These are phyloP conservation scores for Perodicticus potto DNA, from an alignment of 2,797 vertebrate genomes.

Conservation along the genomic window DNA sequence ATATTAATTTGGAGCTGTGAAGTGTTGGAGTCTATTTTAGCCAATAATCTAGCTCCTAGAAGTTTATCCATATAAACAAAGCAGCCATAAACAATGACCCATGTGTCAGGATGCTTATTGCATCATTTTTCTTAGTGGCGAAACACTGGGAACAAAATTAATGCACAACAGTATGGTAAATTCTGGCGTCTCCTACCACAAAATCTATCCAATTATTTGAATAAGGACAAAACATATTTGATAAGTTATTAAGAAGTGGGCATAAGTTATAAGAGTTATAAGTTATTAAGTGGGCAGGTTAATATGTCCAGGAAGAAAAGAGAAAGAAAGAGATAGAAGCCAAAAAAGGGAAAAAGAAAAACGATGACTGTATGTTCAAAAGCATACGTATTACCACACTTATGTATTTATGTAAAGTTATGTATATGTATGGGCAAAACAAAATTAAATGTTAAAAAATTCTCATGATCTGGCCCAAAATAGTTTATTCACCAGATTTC, in stretches of 20 bases:
- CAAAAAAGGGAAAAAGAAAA: background rate
- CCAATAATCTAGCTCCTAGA: background rate
- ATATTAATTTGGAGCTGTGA: background rate
- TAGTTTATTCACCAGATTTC: slow-evolving; percentile 37
- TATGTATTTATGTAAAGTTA: slow-evolving; percentile 59
- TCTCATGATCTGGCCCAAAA: background rate
- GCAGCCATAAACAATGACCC: background rate
- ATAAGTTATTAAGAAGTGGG: background rate
- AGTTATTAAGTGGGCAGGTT: background rate
- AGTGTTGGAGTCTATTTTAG: background rate
- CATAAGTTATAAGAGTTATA: too few relatives aligned
- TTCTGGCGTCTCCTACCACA: background rate
- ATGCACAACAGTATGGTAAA: background rate
- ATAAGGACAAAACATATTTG: background rate
- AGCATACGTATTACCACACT: background rate
- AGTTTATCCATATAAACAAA: background rate
- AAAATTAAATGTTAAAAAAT: slow-evolving; percentile 48
- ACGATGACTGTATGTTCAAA: background rate
- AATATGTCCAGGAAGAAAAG: background rate
- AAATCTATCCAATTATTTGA: background rate
- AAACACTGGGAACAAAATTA: slow-evolving; percentile 35
- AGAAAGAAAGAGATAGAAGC: background rate
- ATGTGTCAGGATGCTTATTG: background rate
- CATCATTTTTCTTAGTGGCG: background rate
- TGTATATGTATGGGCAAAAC: slow-evolving; percentile 16